A percentile compares a stretch with the other conserved stretches of the same genome.
phyloP scores from a whole-genome alignment of 2,113 vertebrate genomes.

The Anser brachyrhynchus region DNA sequence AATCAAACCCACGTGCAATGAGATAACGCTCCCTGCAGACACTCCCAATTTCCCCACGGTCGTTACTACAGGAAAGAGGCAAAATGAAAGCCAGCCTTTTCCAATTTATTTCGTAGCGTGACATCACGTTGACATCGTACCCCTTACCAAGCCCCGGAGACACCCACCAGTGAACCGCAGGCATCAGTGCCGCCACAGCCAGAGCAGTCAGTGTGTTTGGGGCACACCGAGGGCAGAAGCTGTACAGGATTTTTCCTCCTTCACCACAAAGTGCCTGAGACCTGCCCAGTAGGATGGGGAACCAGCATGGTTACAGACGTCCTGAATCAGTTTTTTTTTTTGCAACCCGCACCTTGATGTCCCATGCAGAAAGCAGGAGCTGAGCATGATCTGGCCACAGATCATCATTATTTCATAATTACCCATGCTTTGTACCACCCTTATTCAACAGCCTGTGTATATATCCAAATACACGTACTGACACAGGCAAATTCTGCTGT shows the following conservation, averaged over 20 bases:
- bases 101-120: not conserved
- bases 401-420: not conserved
- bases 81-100: not conserved
- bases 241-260: not conserved
- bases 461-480: not conserved
- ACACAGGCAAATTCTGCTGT: not conserved
- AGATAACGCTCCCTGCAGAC: not conserved
- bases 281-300: not conserved
- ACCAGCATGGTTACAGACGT: not conserved
- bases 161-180: not conserved
- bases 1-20: not conserved
- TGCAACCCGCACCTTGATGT: not conserved
- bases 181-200: not conserved
- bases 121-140: not conserved
- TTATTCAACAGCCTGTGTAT: not conserved
- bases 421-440: not conserved
- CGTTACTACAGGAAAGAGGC: not conserved
- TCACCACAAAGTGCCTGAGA: not conserved
- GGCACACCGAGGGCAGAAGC: not conserved
- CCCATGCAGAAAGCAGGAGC: not conserved
- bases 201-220: rapidly evolving
- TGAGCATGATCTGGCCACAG: not conserved
- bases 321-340: not conserved
- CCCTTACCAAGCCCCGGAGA: not conserved
- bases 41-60: not conserved